phyloP scores from a whole-genome alignment of 2,888 invertebrate genomes.

The Eudasyphora cyanicolor region DNA sequence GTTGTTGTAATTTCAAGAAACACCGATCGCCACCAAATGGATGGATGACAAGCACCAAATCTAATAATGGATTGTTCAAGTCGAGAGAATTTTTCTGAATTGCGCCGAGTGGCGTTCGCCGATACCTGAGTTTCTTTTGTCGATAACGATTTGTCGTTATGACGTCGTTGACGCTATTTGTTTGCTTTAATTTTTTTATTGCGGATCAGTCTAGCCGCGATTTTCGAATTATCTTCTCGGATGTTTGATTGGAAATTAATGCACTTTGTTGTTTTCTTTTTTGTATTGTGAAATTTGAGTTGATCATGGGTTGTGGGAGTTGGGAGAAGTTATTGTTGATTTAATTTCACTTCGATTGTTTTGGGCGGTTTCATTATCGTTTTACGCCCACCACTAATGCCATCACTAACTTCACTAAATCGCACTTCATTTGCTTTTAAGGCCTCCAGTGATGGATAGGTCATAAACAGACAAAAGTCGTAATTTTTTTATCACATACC shows the following conservation, averaged over 20 bases:
- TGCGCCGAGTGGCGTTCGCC: no score
- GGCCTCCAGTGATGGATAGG: no score
- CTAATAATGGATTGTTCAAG: slow-evolving; percentile 14
- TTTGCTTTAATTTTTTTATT: background rate
- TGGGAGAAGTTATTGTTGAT: background rate
- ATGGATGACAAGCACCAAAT: no score
- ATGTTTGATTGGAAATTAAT: background rate
- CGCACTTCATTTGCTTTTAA: background rate
- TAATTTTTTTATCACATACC: background rate
- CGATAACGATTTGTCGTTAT: no score
- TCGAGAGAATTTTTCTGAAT: background rate
- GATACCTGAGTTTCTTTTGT: no score
- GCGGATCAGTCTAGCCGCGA: background rate
- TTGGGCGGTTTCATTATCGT: background rate
- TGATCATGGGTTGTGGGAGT: background rate
- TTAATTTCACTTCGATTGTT: background rate
- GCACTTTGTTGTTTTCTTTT: slow-evolving; percentile 21
- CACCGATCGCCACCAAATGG: slow-evolving; percentile 15
- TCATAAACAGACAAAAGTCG: background rate
- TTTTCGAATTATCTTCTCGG: background rate
- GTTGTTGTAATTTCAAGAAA: slow-evolving; percentile 1
- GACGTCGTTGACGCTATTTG: no score
- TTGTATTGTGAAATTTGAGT: background rate
- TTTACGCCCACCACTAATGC: background rate
- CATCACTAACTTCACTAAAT: background rate